Conservation (phyloP, 92 coral and sea anemone genomes). For the Palythoa grandiflora region DNA sequence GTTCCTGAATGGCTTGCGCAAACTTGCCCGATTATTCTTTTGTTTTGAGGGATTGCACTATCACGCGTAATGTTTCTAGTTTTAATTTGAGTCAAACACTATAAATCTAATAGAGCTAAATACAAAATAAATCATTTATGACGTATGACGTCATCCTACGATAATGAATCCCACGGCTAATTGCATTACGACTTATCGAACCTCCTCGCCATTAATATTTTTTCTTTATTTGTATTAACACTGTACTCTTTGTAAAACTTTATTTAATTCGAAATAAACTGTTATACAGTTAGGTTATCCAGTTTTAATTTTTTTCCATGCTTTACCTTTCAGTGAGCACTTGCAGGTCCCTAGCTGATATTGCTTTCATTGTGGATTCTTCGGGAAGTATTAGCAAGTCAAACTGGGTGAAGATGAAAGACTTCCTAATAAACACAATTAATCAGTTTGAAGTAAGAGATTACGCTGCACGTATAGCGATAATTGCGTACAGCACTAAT, state of each 20-base stretch:
- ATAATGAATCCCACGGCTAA: too few species aligned
- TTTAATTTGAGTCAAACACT: too few species aligned
- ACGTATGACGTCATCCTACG: too few species aligned
- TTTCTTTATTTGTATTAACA: too few species aligned
- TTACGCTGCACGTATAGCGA: conserved; percentile 20
- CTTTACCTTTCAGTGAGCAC: background rate
- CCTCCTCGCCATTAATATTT: too few species aligned
- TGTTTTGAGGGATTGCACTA: too few species aligned
- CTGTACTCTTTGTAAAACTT: background rate
- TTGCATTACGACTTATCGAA: too few species aligned
- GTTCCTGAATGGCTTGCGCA: too few species aligned
- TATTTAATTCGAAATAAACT: background rate
- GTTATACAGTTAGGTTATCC: background rate
- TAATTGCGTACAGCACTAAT: conserved; percentile 21
- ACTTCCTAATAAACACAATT: conserved; percentile 10
- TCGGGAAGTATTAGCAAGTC: conserved; percentile 30
- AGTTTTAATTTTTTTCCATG: background rate
- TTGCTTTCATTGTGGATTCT: conserved; percentile 48
- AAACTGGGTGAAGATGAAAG: conserved; percentile 37
- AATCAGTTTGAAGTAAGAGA: conserved; percentile 29
- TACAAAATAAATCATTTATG: too few species aligned
- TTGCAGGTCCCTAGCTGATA: conserved; percentile 37
- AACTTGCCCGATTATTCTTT: too few species aligned
- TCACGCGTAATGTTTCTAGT: too few species aligned
- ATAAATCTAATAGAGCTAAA: too few species aligned